phyloP scores from a whole-genome alignment of 2,113 vertebrate genomes.

The Tychaedon coryphoeus region DNA sequence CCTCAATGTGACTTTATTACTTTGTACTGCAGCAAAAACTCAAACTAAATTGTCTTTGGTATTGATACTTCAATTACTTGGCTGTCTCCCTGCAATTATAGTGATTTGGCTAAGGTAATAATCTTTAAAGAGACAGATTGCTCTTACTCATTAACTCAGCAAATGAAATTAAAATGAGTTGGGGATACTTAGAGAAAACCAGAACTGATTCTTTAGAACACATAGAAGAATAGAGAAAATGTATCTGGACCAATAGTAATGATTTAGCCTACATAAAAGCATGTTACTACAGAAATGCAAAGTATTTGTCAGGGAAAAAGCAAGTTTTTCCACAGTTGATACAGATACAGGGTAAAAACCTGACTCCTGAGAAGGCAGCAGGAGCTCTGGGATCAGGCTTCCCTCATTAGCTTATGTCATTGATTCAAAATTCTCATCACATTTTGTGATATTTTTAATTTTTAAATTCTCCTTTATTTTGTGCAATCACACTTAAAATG shows the following conservation, averaged over 20 bases:
- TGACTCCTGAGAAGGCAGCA: background rate
- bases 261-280: background rate
- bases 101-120: background rate
- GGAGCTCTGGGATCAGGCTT: background rate
- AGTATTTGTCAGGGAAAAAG: background rate
- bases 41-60: background rate
- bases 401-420: background rate
- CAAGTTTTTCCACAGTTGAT: background rate
- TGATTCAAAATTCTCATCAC: background rate
- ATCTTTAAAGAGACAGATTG: background rate
- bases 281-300: background rate
- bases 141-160: background rate
- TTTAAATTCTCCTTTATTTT: slow-evolving; percentile 1
- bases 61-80: background rate
- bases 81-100: background rate
- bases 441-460: slow-evolving; percentile 11
- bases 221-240: background rate
- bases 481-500: background rate
- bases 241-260: background rate
- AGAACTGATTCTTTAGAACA: background rate
- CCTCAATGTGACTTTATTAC: background rate
- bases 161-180: background rate
- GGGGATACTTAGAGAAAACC: background rate
- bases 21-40: background rate
- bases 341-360: background rate